Evolutionary conservation across 2,888 invertebrate species (phyloP).

Genomic region (Fragum fragum): DNA sequence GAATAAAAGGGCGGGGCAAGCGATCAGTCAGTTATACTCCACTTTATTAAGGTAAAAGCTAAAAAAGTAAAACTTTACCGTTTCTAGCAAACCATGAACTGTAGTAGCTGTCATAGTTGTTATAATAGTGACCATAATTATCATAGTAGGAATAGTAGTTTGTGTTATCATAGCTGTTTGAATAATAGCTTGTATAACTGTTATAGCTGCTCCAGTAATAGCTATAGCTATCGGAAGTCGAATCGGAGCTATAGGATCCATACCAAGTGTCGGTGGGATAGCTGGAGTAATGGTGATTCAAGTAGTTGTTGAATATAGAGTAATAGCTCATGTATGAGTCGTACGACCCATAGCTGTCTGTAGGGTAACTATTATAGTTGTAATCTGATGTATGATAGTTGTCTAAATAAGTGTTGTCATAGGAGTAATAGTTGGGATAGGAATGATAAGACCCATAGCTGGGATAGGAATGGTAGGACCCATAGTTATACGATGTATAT

Average conservation of each 20-base stretch:
- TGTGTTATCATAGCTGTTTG: not conserved
- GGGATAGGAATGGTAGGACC: not conserved
- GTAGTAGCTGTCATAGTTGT: not conserved
- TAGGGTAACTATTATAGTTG: not conserved
- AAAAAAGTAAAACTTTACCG: not conserved
- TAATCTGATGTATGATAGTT: not conserved
- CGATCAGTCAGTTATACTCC: not conserved
- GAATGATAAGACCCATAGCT: not conserved
- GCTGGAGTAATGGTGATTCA: not conserved
- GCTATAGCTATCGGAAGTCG: conserved; percentile 2
- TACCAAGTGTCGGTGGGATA: not conserved
- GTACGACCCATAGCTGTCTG: not conserved
- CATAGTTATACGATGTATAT: not conserved
- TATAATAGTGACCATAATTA: not conserved
- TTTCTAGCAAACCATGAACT: not conserved
- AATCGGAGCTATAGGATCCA: not conserved
- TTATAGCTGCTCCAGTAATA: not conserved
- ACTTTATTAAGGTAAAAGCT: not conserved
- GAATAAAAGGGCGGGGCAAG: too few relatives aligned
- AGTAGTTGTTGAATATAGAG: not conserved
- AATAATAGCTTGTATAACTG: conserved; percentile 1
- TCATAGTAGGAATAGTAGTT: not conserved
- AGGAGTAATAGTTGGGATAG: not conserved
- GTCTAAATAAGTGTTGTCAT: not conserved
- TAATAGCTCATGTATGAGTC: not conserved